Conservation (phyloP, 1,140 invertebrate species). For the Holcopasites calliopsidis region DNA sequence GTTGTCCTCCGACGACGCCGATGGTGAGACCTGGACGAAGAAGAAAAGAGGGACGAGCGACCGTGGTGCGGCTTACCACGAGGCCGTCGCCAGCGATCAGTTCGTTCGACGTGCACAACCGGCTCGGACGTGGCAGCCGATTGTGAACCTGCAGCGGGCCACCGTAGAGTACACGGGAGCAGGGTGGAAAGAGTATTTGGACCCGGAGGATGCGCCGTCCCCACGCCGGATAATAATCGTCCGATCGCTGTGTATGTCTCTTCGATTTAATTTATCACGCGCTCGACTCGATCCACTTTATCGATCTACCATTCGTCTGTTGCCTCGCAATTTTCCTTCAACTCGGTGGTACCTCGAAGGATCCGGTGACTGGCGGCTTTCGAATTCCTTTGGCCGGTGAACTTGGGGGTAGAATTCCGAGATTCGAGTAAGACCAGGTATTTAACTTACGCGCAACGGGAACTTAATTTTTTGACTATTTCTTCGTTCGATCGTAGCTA, state of each 20-base stretch:
- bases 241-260: conserved; percentile 18
- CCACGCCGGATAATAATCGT: conserved; percentile 25
- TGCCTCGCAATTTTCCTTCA: too few species aligned
- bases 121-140: conserved; percentile 64
- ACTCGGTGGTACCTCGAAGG: too few species aligned
- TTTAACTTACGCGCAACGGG: too few species aligned
- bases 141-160: conserved; percentile 42
- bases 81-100: conserved; percentile 72
- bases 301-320: too few species aligned
- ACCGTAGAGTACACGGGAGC: conserved; percentile 2
- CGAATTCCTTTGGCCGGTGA: too few species aligned
- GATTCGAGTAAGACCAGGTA: too few species aligned
- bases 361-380: too few species aligned
- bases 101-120: conserved; percentile 68
- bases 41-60: conserved; percentile 70
- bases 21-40: conserved; percentile 40
- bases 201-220: neutral
- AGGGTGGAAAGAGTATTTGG: neutral
- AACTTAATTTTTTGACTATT: too few species aligned
- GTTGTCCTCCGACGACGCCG: conserved; percentile 25
- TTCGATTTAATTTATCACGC: too few species aligned
- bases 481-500: too few species aligned
- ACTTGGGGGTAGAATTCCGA: too few species aligned
- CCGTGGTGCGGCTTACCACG: conserved; percentile 65
- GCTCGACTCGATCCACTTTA: too few species aligned